Base-by-base conservation (phyloP, 2,888 invertebrate species). In the Ectemnius lituratus region DNA sequence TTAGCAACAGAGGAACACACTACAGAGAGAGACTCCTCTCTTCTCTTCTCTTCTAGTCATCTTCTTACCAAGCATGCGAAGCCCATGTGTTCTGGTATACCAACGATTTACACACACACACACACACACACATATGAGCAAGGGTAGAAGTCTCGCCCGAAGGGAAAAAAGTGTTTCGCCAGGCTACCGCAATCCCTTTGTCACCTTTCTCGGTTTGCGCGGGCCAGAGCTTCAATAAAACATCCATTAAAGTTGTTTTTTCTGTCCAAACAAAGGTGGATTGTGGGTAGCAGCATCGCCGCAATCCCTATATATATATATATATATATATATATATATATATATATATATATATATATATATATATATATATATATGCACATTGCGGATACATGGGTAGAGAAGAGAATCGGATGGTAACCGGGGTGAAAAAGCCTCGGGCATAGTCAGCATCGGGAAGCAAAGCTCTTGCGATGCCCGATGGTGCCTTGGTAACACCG, bases 161-260 rank as follows among this genome's bases (percentile, higher is more conserved):
- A 37, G 37, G 37, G 37, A 16, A 52, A 16, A 16, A 52, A 52
- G 16, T 52, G 52, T 52, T 52, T 52, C n/a, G n/a, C n/a, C 16
- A 11, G n/a, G n/a, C 16, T 52, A 14, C 52, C 52, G 52, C 16
- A 16, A 16, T 52, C 16, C 52, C 52, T 52, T 52, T 52, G 52
- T 52, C 52, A 37, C 37, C 37, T 37, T 37, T 37, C 37, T 37
- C 37, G 8, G 37, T 37, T 37, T 37, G 52, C 52, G 4, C 14
- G 13, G 1, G 52, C 52, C 16, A 2, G 14, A 52, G 16, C 52
- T 14, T 52, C 52, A 52, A 52, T 52, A 52, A 52, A 52, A 52
- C 16, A 16, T 52, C 52, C 52, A 52, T 52, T 52, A 52, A 52
- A 52, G 52, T 52, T 52, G 37, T 52, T 52, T 52, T 52, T 16